These are phyloP conservation scores for Trachelus tabidus DNA, from an alignment of 2,888 invertebrate genomes.

Conservation along the genomic window DNA sequence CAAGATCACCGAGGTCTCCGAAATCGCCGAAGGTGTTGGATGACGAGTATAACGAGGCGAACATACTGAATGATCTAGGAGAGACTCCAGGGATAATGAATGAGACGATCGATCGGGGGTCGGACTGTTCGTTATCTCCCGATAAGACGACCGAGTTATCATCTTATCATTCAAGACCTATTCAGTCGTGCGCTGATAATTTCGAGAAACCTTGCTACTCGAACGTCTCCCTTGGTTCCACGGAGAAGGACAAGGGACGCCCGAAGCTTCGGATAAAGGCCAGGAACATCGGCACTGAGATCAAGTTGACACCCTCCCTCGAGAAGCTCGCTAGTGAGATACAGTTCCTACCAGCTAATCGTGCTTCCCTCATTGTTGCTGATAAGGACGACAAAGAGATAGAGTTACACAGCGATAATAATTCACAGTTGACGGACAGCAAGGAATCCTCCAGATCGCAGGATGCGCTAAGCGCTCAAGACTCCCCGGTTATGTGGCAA, in stretches of 20 bases:
- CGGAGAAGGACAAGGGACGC: constrained; percentile 33
- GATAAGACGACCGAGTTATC: constrained; percentile 32
- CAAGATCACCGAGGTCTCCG: not conserved
- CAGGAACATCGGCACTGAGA: constrained; percentile 33
- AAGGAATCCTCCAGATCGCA: constrained; percentile 45
- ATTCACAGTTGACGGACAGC: constrained; percentile 23
- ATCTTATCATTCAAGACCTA: constrained; percentile 27
- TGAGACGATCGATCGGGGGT: not conserved
- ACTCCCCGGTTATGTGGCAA: constrained; percentile 18
- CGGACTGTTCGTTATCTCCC: constrained; percentile 27
- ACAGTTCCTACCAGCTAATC: constrained; percentile 51
- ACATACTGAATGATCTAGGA: constrained; percentile 45
- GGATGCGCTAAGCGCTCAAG: constrained; percentile 35
- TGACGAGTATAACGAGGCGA: constrained; percentile 55
- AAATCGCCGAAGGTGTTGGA: constrained; percentile 48
- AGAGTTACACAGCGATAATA: not conserved
- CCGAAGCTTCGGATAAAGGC: constrained; percentile 36
- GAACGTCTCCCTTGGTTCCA: constrained; percentile 41
- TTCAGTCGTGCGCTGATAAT: constrained; percentile 23
- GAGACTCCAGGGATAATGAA: not conserved
- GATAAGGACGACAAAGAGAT: constrained; percentile 8
- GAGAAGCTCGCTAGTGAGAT: constrained; percentile 59
- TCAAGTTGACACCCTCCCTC: constrained; percentile 51
- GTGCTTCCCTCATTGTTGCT: constrained; percentile 20
- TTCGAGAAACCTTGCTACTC: constrained; percentile 47